Percentiles rank a stretch among this genome's conserved stretches.
Conservation (phyloP, 2,113 vertebrate genomes). For the Ptilorrhoa leucosticta region DNA sequence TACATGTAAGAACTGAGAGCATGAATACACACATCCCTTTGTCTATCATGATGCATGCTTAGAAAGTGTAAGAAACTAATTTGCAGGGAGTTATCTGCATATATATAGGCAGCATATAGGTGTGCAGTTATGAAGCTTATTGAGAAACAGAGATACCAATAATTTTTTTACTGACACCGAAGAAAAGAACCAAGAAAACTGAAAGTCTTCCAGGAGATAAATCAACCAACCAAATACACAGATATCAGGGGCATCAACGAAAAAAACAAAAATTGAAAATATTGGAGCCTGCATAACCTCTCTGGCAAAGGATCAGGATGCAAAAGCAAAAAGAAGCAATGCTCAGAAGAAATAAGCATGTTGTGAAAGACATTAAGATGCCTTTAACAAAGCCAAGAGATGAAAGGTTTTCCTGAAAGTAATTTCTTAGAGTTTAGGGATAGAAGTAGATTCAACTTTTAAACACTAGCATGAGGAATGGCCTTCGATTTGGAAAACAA, state of each 20-base stretch:
- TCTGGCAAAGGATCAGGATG: background rate
- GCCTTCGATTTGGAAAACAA: background rate
- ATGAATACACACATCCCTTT: background rate
- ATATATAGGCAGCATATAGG: background rate
- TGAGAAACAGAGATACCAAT: background rate
- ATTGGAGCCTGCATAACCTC: background rate
- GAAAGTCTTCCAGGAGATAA: background rate
- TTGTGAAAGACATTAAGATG: background rate
- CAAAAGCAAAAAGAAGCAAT: background rate
- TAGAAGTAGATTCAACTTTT: background rate
- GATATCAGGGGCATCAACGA: rapidly evolving
- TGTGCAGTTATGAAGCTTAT: background rate
- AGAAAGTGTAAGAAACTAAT: background rate
- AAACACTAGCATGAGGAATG: background rate
- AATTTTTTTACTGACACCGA: background rate
- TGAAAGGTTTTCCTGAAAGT: background rate
- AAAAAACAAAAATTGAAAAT: background rate
- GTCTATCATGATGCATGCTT: background rate
- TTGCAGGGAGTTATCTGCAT: background rate
- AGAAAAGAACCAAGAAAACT: background rate
- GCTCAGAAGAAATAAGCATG: background rate
- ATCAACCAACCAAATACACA: background rate
- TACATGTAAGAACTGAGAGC: background rate
- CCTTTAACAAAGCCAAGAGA: background rate
- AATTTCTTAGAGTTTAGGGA: background rate